Percentiles rank a stretch among this genome's conserved stretches.
Conservation (phyloP, 2,888 invertebrate species). For the Drosophila neotestacea region DNA sequence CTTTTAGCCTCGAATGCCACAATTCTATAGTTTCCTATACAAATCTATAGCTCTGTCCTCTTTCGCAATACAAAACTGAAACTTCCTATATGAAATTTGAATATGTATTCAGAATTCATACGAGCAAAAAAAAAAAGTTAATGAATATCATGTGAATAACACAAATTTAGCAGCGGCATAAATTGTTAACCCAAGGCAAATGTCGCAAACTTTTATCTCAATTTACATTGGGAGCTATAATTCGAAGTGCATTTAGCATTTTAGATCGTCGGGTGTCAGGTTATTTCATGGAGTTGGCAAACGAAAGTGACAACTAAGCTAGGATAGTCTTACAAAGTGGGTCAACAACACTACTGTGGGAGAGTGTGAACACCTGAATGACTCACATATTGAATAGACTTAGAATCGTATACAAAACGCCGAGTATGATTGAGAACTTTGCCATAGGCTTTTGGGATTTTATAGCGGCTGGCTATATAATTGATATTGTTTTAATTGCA, state of each 20-base stretch:
- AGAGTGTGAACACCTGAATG: slow-evolving; percentile 41
- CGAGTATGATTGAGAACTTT: slow-evolving; percentile 11
- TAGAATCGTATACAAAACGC: background rate
- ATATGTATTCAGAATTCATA: slow-evolving; percentile 1
- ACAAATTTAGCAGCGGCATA: slow-evolving; percentile 34
- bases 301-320: slow-evolving; percentile 49
- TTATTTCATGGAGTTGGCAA: slow-evolving; percentile 30
- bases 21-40: slow-evolving; percentile 13
- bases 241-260: slow-evolving; percentile 35
- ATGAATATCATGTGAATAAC: slow-evolving; percentile 31
- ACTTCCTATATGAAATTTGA: slow-evolving; percentile 35
- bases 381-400: slow-evolving; percentile 10
- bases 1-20: background rate
- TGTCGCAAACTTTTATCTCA: slow-evolving; percentile 41
- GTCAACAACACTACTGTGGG: slow-evolving; percentile 61
- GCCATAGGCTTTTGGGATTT: background rate
- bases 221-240: slow-evolving; percentile 40
- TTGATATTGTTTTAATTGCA: slow-evolving; percentile 37
- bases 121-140: slow-evolving; percentile 2
- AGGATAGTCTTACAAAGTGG: slow-evolving; percentile 61
- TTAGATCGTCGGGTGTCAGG: slow-evolving; percentile 42
- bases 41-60: background rate
- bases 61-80: slow-evolving; percentile 13
- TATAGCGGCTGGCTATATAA: slow-evolving; percentile 12
- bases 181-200: slow-evolving; percentile 50